A percentile compares a stretch with the other conserved stretches of the same genome.
phyloP scores from a whole-genome alignment of 2,797 vertebrate genomes.

The Pangasius mekongensis region DNA sequence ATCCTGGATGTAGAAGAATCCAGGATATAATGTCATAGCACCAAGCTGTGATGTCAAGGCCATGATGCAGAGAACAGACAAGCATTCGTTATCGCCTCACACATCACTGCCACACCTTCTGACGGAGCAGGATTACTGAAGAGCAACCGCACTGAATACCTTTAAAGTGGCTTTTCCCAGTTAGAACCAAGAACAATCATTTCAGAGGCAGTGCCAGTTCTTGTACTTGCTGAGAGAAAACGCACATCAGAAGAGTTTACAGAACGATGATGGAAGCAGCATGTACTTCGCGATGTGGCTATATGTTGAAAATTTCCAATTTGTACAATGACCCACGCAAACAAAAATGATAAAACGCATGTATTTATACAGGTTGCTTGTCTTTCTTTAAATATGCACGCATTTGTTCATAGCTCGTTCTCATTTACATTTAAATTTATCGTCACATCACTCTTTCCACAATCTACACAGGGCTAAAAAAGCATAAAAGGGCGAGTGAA shows the following conservation, averaged over 20 bases:
- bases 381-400: not conserved
- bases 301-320: not conserved
- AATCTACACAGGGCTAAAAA: not conserved
- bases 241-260: not conserved
- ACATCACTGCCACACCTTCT: not conserved
- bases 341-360: not conserved
- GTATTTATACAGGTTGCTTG: not conserved
- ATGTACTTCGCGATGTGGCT: not conserved
- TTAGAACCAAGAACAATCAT: not conserved
- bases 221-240: not conserved
- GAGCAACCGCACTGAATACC: not conserved
- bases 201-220: not conserved
- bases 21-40: not conserved
- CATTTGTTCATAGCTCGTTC: not conserved
- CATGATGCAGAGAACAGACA: not conserved
- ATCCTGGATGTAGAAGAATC: not conserved
- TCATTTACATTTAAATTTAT: not conserved
- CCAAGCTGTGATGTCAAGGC: conserved; percentile 13
- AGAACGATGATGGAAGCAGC: not conserved
- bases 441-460: not conserved
- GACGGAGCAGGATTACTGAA: conserved; percentile 14
- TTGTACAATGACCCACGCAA: not conserved
- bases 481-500: not conserved
- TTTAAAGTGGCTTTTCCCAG: conserved; percentile 1
- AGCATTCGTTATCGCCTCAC: not conserved